These are phyloP conservation scores for Pseudobourletiella spinata DNA, from an alignment of 1,140 invertebrate species.

Conservation along the genomic window DNA sequence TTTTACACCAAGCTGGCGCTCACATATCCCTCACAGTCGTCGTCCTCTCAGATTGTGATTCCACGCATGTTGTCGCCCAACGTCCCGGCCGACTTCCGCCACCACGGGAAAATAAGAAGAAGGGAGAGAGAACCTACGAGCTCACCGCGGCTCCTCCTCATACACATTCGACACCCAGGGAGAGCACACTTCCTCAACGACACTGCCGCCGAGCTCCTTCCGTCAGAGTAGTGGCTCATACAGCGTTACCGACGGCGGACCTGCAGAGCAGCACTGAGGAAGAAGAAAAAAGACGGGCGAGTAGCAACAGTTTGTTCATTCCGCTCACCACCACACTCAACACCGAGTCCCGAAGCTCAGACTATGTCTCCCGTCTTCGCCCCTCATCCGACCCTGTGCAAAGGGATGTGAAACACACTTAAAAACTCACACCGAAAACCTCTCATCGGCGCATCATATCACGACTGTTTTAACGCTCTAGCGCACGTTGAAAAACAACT, in stretches of 20 bases:
- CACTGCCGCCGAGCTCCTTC: background rate
- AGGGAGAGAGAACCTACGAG: background rate
- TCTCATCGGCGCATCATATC: no score
- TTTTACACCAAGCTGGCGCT: background rate
- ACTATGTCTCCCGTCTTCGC: no score
- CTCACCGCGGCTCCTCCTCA: background rate
- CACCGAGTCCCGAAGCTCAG: background rate
- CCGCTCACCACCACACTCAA: conserved; percentile 13
- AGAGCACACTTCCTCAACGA: background rate
- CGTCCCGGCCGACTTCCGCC: conserved; percentile 2
- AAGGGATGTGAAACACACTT: no score
- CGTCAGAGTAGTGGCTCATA: no score
- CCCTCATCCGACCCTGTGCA: no score
- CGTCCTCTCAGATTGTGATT: background rate
- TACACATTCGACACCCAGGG: background rate
- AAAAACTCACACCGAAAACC: no score
- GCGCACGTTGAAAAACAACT: no score
- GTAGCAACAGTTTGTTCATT: conserved; percentile 22
- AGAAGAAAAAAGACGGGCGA: background rate
- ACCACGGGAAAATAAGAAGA: background rate
- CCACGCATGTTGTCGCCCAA: background rate
- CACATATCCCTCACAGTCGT: background rate
- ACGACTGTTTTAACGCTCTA: no score
- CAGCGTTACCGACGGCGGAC: no score
- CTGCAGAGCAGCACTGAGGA: background rate